phyloP scores from a whole-genome alignment of 30 jellyfish, hydroid and myxozoan genomes.

The Aurelia sp. region DNA sequence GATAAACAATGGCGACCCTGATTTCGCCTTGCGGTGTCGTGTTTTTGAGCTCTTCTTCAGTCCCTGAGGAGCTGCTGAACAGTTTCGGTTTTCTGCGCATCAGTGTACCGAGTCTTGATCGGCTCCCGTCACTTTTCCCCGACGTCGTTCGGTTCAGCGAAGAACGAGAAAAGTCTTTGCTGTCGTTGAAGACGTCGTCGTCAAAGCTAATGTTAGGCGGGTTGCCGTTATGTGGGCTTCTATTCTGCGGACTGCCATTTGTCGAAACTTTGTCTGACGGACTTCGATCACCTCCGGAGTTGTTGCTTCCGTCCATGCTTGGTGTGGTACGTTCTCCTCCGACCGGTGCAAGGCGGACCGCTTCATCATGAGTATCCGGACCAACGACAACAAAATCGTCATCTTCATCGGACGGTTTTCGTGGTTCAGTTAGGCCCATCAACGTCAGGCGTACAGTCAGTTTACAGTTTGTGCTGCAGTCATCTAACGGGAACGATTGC shows the following conservation, averaged over 20 bases:
- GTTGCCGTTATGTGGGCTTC: conserved; percentile 31
- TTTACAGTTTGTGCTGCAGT: conserved; percentile 71
- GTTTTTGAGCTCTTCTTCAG: conserved; percentile 55
- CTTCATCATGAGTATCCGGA: background rate
- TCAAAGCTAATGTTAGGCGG: too few relatives aligned
- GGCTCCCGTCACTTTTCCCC: conserved; percentile 41
- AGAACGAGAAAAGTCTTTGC: conserved; percentile 51
- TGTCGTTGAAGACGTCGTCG: conserved; percentile 56
- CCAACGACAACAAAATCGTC: background rate
- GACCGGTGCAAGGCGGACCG: background rate
- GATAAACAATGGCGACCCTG: conserved; percentile 57
- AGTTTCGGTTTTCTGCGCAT: conserved; percentile 51
- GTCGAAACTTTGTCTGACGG: conserved; percentile 2
- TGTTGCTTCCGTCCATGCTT: conserved; percentile 16
- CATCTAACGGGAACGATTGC: conserved; percentile 72
- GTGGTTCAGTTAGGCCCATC: conserved; percentile 61
- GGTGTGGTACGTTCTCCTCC: conserved; percentile 17
- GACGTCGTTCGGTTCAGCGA: conserved; percentile 46
- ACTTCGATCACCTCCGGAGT: conserved; percentile 7
- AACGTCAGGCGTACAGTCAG: conserved; percentile 49
- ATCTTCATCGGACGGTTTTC: conserved; percentile 36
- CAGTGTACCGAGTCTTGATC: conserved; percentile 50
- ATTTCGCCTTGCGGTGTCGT: conserved; percentile 75
- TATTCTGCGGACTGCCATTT: conserved; percentile 35
- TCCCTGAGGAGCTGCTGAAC: conserved; percentile 44